phyloP scores from a whole-genome alignment of 2,888 invertebrate genomes.

The Andrena camellia region DNA sequence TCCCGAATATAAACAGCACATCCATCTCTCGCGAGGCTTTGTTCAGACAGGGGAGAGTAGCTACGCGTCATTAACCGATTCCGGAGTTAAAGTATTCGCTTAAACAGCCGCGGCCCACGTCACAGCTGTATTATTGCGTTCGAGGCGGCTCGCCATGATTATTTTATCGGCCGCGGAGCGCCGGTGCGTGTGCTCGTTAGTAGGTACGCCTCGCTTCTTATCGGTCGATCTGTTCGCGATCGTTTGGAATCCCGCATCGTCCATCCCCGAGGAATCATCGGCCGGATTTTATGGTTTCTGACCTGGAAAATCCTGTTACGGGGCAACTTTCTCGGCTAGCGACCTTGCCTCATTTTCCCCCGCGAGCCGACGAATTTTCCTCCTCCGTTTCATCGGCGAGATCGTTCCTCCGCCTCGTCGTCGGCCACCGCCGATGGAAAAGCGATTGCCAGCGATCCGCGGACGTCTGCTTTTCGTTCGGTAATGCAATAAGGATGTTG shows the following conservation, averaged over 20 bases:
- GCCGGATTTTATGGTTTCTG: conserved; percentile 19
- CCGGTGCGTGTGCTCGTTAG: neutral
- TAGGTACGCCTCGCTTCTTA: conserved; percentile 20
- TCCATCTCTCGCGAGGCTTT: neutral
- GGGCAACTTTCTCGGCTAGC: conserved; percentile 17
- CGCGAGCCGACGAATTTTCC: neutral
- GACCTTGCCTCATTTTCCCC: conserved; percentile 3
- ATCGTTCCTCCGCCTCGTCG: neutral
- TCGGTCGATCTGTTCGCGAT: neutral
- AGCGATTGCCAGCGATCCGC: neutral
- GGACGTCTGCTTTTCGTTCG: neutral
- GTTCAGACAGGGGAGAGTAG: no score
- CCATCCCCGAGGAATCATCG: neutral
- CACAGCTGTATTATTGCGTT: no score
- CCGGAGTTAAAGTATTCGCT: no score
- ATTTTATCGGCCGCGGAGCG: no score
- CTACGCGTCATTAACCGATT: no score
- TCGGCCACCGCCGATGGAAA: neutral
- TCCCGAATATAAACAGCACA: neutral
- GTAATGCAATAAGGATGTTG: conserved; percentile 30
- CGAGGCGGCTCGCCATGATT: no score
- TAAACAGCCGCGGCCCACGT: no score
- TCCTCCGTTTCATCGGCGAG: neutral
- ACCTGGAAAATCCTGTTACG: conserved; percentile 23
- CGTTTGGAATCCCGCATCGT: neutral